Base-by-base conservation (phyloP, 2,113 vertebrate species). In the Macaca mulatta region DNA sequence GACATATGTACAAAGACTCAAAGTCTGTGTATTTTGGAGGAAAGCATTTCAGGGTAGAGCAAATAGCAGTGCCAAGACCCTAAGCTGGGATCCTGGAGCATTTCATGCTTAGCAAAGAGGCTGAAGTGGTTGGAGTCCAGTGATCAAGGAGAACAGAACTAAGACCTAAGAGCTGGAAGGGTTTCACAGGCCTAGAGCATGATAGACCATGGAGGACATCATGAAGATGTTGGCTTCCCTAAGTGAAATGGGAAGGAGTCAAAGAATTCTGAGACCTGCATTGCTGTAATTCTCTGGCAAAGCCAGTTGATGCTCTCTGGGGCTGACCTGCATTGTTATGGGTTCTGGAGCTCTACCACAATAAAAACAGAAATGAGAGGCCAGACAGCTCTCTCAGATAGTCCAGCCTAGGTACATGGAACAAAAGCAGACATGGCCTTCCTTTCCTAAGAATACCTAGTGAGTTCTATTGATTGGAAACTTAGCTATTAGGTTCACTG, bases 121-220 rank as follows among this genome's bases (percentile, higher is more conserved):
- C 57, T 64, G 30, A 64, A 64, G 5, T 32, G 61, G 14, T 6
- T 40, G 25, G 2, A 78, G 20, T 35, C 64, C 18, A 25, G n/a
- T 2, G 16, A 50, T 77, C 27, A 69, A n/a, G 25, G 20, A 27
- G 2, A 4, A 55, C 7, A 22, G n/a, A 32, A 6, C 27, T 18
- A 40, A 64, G 52, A 86, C 52, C 18, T 5, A 11, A 50, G 14
- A 64, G 32, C 52, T 35, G 61, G 57, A 64, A 32, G 43, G 25
- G 17, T 35, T 22, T 48, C 11, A 45, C 57, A 3, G n/a, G 17
- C 8, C 43, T 14, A 38, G 57, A 81, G 52, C 43, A 3, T 48
- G 11, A 2, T 4, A 5, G 23, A 3, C 27, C 20, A 25, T 0
- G 23, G 18, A 69, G 11, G 74, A 78, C 2, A 2, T 12, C 30